Conservation (phyloP, 2,113 vertebrate species). For the Dascyllus trimaculatus region DNA sequence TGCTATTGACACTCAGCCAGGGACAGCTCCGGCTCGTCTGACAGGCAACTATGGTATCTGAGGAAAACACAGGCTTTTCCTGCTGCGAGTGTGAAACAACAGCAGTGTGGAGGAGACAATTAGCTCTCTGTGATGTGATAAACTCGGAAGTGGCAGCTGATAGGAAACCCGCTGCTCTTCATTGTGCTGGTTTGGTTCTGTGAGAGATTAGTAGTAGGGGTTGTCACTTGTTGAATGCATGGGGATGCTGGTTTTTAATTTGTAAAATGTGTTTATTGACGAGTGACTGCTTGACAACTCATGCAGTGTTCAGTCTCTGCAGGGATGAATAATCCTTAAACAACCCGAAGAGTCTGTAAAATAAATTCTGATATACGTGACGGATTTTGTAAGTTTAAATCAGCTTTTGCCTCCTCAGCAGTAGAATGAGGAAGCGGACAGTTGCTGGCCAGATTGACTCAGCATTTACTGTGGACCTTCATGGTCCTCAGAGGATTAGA, state of each 20-base stretch:
- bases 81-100: slow-evolving; percentile 18
- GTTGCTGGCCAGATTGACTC: no score
- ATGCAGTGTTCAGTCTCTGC: not conserved
- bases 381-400: no score
- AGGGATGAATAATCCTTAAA: no score
- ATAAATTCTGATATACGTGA: no score
- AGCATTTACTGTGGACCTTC: no score
- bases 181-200: not conserved
- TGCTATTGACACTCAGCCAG: not conserved
- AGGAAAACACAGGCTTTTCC: slow-evolving; percentile 11
- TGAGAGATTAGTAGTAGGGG: not conserved
- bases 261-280: not conserved
- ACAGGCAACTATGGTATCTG: not conserved
- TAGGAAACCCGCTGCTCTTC: slow-evolving; percentile 11
- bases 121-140: slow-evolving; percentile 7
- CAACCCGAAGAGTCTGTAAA: no score
- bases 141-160: not conserved
- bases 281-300: slow-evolving; percentile 1
- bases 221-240: not conserved
- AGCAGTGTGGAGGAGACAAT: not conserved
- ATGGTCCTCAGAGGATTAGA: no score
- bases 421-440: no score
- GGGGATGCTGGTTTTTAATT: not conserved
- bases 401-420: no score
- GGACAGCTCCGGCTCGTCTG: not conserved